A percentile compares a stretch with the other conserved stretches of the same genome.
These are phyloP conservation scores for Tokudaia muenninki DNA, from an alignment of 2,797 vertebrate genomes.

Conservation along the genomic window DNA sequence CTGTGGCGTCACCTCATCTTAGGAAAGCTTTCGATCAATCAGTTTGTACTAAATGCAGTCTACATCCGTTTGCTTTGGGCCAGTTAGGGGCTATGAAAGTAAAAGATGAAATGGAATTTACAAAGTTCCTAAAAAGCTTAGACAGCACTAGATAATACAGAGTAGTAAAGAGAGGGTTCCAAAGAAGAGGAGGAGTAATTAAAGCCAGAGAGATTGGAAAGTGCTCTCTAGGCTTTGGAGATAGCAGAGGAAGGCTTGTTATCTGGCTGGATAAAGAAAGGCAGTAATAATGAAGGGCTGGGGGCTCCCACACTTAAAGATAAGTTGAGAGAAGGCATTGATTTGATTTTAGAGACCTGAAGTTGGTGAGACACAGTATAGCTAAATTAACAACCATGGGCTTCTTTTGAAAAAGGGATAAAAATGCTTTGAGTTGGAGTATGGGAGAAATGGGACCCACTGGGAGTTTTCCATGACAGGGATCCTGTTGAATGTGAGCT, in stretches of 20 bases:
- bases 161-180: constrained; percentile 11
- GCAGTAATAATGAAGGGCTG: background rate
- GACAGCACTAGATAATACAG: background rate
- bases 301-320: background rate
- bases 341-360: constrained; percentile 32
- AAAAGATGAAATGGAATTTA: constrained; percentile 42
- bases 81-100: background rate
- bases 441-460: background rate
- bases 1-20: background rate
- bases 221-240: background rate
- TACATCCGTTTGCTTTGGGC: constrained; percentile 14
- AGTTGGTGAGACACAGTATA: background rate
- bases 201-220: constrained; percentile 26
- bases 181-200: background rate
- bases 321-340: background rate
- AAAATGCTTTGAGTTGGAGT: constrained; percentile 54
- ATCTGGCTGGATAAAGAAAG: background rate
- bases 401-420: constrained; percentile 34
- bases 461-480: background rate
- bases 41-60: background rate
- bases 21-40: background rate
- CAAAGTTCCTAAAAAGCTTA: constrained; percentile 4
- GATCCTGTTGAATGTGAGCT: background rate
- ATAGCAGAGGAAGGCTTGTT: background rate
- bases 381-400: background rate